Evolutionary conservation across 2,888 invertebrate species (phyloP), one percentile per base, ranked within the genome.

Genomic region (Pyrrhia umbra): DNA sequence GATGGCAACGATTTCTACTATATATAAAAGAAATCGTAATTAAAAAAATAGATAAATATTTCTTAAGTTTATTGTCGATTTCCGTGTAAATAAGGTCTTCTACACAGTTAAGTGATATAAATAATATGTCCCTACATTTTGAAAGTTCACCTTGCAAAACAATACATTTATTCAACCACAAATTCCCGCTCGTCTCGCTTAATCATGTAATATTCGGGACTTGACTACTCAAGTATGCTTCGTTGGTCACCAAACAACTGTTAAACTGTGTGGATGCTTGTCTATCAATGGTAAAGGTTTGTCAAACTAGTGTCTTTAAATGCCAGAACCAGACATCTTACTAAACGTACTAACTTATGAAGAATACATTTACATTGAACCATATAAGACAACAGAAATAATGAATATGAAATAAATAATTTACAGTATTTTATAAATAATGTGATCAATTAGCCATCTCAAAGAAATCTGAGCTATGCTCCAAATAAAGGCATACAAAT

Each of bases 271-370:
- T 1, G 21, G n/a, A 23, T 10, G 0, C 5, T 30, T n/a, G 21
- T 37, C 8, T 5, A 50, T 47, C 6, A 54, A 1, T 42, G 47
- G 20, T 3, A 5, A 8, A 39, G 6, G 6, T 37, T 25, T 46
- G 25, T 40, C n/a, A 42, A 54, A 16, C 8, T 5, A 61, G 15
- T 13, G 39, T n/a, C 9, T 5, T 23, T 51, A 45, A 45, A 18
- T 6, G 18, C 57, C 16, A 23, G 10, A 47, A 10, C 2, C 55
- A 68, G 52, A 51, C 46, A 56, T 8, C 8, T 52, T 13, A 51
- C 46, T 37, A 18, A 50, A 25, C 13, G 16, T 51, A 51, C 63
- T 69, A 69, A 68, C 62, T 50, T 15, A 43, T 21, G 40, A 27
- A 34, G 25, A 47, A 68, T 34, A 49, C 25, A 43, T n/a, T 13